Evolutionary conservation across 2,113 vertebrate genomes (phyloP).

Genomic region (Okapia johnstoni): DNA sequence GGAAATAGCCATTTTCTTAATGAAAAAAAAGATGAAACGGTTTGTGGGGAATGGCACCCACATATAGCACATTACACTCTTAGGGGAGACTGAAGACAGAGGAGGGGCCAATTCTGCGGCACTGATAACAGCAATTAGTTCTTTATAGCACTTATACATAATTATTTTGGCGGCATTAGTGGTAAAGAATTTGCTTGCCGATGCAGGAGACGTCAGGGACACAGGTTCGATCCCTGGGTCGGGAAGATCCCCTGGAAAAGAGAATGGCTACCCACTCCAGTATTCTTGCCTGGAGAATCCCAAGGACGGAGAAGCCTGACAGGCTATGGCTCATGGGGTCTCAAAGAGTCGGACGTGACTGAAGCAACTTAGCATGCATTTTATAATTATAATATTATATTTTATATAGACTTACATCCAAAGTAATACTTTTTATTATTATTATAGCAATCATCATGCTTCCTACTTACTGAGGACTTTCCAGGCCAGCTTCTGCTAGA

Average conservation of each 20-base stretch:
- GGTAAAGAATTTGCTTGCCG: not conserved
- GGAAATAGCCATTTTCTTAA: not conserved
- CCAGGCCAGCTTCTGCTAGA: too few relatives aligned
- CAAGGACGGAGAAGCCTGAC: too few relatives aligned
- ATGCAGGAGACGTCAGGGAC: rapidly evolving
- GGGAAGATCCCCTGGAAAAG: too few relatives aligned
- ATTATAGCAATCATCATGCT: not conserved
- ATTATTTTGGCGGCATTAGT: not conserved
- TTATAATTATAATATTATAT: not conserved
- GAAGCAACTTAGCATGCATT: too few relatives aligned
- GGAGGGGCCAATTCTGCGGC: rapidly evolving
- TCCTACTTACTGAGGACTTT: not conserved
- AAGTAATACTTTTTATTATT: not conserved
- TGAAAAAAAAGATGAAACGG: not conserved
- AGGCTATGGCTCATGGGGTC: too few relatives aligned
- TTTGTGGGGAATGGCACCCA: not conserved
- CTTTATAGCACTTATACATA: not conserved
- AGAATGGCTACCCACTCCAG: too few relatives aligned
- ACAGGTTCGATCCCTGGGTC: too few relatives aligned
- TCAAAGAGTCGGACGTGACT: too few relatives aligned
- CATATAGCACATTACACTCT: rapidly evolving
- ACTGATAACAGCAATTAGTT: not conserved
- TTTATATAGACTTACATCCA: not conserved
- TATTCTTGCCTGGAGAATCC: too few relatives aligned
- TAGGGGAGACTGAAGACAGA: too few relatives aligned